Conservation (phyloP, 2,888 invertebrate species). For the Drosophila tanythrix region DNA sequence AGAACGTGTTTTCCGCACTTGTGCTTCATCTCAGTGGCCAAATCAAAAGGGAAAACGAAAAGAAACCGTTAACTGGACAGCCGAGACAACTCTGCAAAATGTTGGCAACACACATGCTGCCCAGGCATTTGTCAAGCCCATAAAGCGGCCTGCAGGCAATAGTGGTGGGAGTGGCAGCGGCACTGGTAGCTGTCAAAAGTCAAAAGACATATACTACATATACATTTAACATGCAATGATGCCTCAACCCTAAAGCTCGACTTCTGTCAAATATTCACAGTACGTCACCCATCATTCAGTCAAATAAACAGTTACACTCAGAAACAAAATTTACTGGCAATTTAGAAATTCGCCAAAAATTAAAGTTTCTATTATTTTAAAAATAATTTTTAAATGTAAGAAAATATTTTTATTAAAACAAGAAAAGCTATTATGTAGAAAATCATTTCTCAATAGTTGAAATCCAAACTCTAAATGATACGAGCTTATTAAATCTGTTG, state of each 20-base stretch:
- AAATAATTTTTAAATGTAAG: too few relatives aligned
- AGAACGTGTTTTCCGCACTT: constrained; percentile 50
- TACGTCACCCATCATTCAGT: constrained; percentile 48
- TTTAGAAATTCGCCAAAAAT: too few relatives aligned
- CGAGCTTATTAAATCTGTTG: too few relatives aligned
- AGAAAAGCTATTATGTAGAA: too few relatives aligned
- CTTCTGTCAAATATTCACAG: constrained; percentile 16
- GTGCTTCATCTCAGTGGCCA: neutral
- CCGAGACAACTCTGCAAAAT: constrained; percentile 44
- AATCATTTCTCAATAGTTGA: too few relatives aligned
- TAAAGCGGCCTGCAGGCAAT: constrained; percentile 4
- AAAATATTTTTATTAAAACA: too few relatives aligned
- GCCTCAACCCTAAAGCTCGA: constrained; percentile 25
- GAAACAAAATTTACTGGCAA: too few relatives aligned
- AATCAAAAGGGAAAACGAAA: constrained; percentile 9
- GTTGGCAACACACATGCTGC: constrained; percentile 46
- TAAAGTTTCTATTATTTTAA: too few relatives aligned
- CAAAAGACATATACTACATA: constrained; percentile 34
- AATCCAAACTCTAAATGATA: too few relatives aligned
- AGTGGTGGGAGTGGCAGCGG: too few relatives aligned
- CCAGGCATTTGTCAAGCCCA: constrained; percentile 70
- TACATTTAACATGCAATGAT: constrained; percentile 55
- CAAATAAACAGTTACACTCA: constrained; percentile 50
- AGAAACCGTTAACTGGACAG: constrained; percentile 18
- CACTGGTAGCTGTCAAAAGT: constrained; percentile 46